A percentile compares a stretch with the other conserved stretches of the same genome.
phyloP scores from a whole-genome alignment of 2,888 invertebrate species.

The Acanthosepion lycidas region DNA sequence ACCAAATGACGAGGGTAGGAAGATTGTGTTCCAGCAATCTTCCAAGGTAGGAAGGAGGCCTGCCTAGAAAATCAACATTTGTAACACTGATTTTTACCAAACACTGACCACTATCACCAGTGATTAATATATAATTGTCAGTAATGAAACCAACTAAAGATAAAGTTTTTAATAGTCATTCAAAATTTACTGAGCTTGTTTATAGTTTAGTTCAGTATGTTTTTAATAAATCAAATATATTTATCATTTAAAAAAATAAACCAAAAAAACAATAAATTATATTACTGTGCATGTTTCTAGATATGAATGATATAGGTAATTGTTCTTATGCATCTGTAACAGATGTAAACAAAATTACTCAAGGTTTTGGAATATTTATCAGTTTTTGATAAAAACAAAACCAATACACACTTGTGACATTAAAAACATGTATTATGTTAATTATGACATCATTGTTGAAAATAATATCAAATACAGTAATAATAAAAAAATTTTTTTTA shows the following conservation, averaged over 20 bases:
- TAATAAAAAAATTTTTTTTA: not conserved
- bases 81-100: too few relatives aligned
- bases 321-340: not conserved
- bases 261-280: not conserved
- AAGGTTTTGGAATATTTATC: not conserved
- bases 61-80: too few relatives aligned
- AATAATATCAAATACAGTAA: not conserved
- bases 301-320: not conserved
- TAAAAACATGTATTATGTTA: not conserved
- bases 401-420: not conserved
- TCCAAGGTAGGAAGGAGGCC: too few relatives aligned
- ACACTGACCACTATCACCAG: too few relatives aligned
- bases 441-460: conserved; percentile 18
- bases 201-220: too few relatives aligned
- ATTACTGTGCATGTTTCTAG: not conserved
- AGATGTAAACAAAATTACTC: not conserved
- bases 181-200: too few relatives aligned
- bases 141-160: too few relatives aligned
- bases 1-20: too few relatives aligned
- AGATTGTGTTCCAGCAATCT: too few relatives aligned
- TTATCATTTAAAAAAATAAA: not conserved
- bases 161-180: too few relatives aligned
- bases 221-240: not conserved
- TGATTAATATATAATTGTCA: too few relatives aligned
- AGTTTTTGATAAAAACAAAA: not conserved